Conservation (phyloP, 2,888 invertebrate genomes). For the Cremastinae sp. region DNA sequence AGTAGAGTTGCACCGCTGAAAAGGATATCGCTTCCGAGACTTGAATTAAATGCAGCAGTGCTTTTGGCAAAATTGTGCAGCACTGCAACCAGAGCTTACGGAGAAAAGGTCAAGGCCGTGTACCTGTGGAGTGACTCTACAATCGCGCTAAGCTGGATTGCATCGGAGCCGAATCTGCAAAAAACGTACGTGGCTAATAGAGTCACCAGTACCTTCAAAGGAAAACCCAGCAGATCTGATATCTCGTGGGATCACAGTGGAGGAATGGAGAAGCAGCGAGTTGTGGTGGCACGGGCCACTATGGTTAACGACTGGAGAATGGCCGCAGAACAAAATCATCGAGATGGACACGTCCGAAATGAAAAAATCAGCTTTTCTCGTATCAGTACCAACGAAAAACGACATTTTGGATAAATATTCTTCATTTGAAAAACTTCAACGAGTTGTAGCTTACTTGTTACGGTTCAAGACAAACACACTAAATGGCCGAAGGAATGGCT, state of each 20-base stretch:
- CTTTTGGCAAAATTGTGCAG: too few species aligned
- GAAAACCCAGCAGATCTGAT: too few species aligned
- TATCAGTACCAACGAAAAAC: slow-evolving; percentile 11
- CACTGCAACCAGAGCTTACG: too few species aligned
- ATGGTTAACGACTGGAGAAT: slow-evolving; percentile 42
- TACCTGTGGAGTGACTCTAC: slow-evolving; percentile 56
- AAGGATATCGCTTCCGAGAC: too few species aligned
- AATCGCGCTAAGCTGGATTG: slow-evolving; percentile 48
- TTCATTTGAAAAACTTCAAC: slow-evolving; percentile 1
- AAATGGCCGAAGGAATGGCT: neutral
- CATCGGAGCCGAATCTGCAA: slow-evolving; percentile 16
- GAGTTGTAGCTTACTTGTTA: slow-evolving; percentile 45
- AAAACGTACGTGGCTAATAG: slow-evolving; percentile 50
- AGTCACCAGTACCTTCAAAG: too few species aligned
- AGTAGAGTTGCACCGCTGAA: too few species aligned
- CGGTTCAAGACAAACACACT: slow-evolving; percentile 18
- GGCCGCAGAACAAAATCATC: slow-evolving; percentile 7
- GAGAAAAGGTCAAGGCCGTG: too few species aligned
- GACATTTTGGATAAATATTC: slow-evolving; percentile 11
- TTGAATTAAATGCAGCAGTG: too few species aligned
- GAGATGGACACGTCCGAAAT: slow-evolving; percentile 10
- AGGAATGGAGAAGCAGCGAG: neutral
- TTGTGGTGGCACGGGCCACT: slow-evolving; percentile 55
- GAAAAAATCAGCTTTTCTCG: slow-evolving; percentile 1
- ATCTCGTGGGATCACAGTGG: slow-evolving; percentile 25